phyloP scores from a whole-genome alignment of 2,113 vertebrate species.

The Tachysurus vachellii region DNA sequence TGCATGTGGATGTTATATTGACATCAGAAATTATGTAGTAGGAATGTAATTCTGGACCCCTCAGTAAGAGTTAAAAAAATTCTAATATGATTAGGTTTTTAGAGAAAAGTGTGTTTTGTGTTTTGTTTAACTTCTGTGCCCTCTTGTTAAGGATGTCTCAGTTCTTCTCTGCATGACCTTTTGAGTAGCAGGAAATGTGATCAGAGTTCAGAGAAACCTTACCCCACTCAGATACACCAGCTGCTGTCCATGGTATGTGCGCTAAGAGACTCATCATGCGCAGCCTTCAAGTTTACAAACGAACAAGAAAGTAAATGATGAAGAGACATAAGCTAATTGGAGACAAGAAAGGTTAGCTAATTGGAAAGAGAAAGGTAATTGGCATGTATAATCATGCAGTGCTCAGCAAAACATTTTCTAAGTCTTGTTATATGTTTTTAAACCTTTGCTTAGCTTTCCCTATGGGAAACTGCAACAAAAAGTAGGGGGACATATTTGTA shows the following conservation, averaged over 20 bases:
- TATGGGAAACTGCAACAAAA: background rate
- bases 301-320: background rate
- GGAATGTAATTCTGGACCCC: background rate
- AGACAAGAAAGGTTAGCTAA: slow-evolving; percentile 5
- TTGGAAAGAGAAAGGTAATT: slow-evolving; percentile 1
- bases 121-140: background rate
- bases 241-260: slow-evolving; percentile 3
- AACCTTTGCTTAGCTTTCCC: background rate
- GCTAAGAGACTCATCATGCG: background rate
- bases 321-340: background rate
- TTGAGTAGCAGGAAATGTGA: slow-evolving; percentile 6
- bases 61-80: background rate
- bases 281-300: slow-evolving; percentile 3
- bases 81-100: background rate
- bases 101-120: background rate
- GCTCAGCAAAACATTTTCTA: background rate
- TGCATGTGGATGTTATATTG: too few species aligned
- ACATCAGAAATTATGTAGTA: background rate
- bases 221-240: background rate
- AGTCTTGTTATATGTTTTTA: background rate
- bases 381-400: background rate
- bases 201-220: slow-evolving; percentile 13
- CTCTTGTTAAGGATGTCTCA: background rate
- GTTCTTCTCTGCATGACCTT: background rate
- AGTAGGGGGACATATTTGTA: slow-evolving; percentile 6